Evolutionary conservation across 2,888 invertebrate genomes (phyloP), one percentile per base, ranked within the genome.

Genomic region (Cenopis cana): DNA sequence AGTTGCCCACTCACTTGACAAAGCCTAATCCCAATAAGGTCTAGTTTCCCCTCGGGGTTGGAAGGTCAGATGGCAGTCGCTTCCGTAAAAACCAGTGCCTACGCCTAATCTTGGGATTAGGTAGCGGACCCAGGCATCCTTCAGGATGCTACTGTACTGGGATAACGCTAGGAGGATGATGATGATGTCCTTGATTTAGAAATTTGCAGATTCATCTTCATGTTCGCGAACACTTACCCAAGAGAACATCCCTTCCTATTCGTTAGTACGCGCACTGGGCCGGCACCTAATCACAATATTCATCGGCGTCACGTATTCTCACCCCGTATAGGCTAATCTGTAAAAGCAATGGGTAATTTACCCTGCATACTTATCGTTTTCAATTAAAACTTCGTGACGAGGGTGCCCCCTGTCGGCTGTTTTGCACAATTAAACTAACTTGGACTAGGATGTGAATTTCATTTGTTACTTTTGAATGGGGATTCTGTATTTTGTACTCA

Each of bases 301-400:
- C 64, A 54, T 54, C 36, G 64, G 11, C 52, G 11, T 64, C 64
- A 64, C 64, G 64, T 54, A 54, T 64, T 54, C 64, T 52, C 64
- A 64, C 64, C 64, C 54, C 54, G 24, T 64, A 64, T 14, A 20
- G 52, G 64, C 24, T 67, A 67, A 67, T 66, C 38, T 56, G 20
- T 10, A 11, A 17, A 18, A 29, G 46, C 46, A 55, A 70, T 66
- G 67, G 66, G 60, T 59, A 60, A 71, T 67, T 71, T 41, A 55
- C 49, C 61, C 71, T 67, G 71, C 60, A 60, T 71, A 71, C 66
- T 71, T 71, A 71, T 71, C 71, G 71, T 61, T 71, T 71, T 71
- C 71, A 71, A 71, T 71, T 71, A 67, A 71, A 71, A 71, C 66
- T 71, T 71, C 20, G 9, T 61, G 71, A 71, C 67, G 71, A 71